A percentile compares a stretch with the other conserved stretches of the same genome.
Conservation (phyloP, 2,888 invertebrate species). For the Phortica okadai region DNA sequence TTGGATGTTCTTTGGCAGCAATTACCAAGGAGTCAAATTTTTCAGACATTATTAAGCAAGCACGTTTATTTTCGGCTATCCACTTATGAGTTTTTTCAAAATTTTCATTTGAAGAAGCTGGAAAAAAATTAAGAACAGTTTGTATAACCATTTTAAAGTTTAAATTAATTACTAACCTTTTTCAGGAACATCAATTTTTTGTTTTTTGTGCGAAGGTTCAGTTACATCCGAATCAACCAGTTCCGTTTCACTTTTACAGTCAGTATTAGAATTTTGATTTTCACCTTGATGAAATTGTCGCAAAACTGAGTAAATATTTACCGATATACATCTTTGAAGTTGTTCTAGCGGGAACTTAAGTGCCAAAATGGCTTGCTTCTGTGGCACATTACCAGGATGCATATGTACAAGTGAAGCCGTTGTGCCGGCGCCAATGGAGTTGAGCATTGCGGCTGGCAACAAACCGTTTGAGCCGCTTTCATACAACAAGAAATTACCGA, state of each 20-base stretch:
- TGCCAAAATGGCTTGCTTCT: constrained; percentile 86
- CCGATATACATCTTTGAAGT: constrained; percentile 82
- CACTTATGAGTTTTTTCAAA: constrained; percentile 77
- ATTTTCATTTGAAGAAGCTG: constrained; percentile 35
- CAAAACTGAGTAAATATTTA: constrained; percentile 86
- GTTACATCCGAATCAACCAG: constrained; percentile 38
- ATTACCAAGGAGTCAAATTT: constrained; percentile 88
- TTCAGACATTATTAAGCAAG: constrained; percentile 80
- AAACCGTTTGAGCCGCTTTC: constrained; percentile 94
- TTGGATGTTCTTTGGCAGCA: constrained; percentile 90
- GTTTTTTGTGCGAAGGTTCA: constrained; percentile 61
- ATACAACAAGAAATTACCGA: constrained; percentile 87
- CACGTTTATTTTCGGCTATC: constrained; percentile 83
- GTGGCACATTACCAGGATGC: constrained; percentile 89
- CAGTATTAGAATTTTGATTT: neutral
- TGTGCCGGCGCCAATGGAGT: constrained; percentile 83
- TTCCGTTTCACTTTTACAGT: neutral
- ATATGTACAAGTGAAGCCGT: constrained; percentile 83
- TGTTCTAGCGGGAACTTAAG: constrained; percentile 88
- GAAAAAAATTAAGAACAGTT: neutral
- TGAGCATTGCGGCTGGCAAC: constrained; percentile 87
- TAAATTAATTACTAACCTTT: neutral
- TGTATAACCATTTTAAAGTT: neutral
- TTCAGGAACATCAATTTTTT: constrained; percentile 48
- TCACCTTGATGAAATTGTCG: constrained; percentile 82